Percentiles rank a stretch among this genome's conserved stretches.
Evolutionary conservation across 2,888 invertebrate species (phyloP).

Genomic region (Gymnocheta viridis): DNA sequence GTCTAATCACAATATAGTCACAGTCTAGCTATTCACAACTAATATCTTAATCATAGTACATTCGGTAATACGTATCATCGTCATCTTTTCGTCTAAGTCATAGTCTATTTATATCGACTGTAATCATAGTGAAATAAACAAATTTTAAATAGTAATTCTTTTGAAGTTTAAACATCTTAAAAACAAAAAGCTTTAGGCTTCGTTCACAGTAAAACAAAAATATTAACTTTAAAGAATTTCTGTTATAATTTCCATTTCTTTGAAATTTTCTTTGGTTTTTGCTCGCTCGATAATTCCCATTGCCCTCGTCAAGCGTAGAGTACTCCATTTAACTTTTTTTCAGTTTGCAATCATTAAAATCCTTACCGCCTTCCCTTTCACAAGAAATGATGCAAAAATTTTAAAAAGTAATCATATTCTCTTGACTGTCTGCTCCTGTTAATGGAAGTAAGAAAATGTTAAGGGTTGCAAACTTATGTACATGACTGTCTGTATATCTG

Average conservation of each 20-base stretch:
- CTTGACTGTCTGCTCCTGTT: slow-evolving; percentile 61
- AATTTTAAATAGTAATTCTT: background rate
- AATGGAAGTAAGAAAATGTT: slow-evolving; percentile 5
- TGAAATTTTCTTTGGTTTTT: slow-evolving; percentile 7
- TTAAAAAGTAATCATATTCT: slow-evolving; percentile 47
- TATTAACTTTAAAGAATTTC: background rate
- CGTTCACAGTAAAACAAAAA: background rate
- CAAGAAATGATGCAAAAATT: slow-evolving; percentile 26
- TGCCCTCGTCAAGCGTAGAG: background rate
- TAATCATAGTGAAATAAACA: too few species aligned
- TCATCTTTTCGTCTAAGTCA: too few species aligned
- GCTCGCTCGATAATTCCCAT: background rate
- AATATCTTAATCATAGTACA: too few species aligned
- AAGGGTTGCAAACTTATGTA: slow-evolving; percentile 39
- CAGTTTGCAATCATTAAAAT: slow-evolving; percentile 52
- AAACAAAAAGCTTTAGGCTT: background rate
- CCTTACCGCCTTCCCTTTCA: slow-evolving; percentile 11
- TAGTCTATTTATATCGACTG: background rate
- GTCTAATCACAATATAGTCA: background rate
- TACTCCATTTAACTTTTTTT: background rate
- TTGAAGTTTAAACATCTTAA: background rate
- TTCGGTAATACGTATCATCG: too few species aligned
- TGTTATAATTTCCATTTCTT: slow-evolving; percentile 4
- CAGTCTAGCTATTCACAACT: background rate
- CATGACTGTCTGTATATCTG: background rate